Percentiles rank a stretch among this genome's conserved stretches.
Conservation (phyloP, 2,113 vertebrate species). For the Capreolus pygargus region DNA sequence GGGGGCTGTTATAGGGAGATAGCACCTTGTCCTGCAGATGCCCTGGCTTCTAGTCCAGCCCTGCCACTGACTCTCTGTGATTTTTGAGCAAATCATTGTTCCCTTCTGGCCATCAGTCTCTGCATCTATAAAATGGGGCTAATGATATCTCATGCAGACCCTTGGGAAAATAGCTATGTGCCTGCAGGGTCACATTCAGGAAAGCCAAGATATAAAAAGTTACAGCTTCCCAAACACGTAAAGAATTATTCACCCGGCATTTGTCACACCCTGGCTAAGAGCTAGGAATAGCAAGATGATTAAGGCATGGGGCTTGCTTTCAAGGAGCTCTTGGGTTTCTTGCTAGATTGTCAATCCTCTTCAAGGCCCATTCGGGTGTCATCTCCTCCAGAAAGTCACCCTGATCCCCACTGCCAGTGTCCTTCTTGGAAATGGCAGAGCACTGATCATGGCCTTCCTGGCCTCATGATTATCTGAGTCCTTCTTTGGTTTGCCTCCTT, state of each 20-base stretch:
- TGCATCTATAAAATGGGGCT: background rate
- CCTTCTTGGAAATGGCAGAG: background rate
- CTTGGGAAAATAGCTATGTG: background rate
- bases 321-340: slow-evolving; percentile 21
- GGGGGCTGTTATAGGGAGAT: background rate
- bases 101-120: background rate
- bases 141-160: background rate
- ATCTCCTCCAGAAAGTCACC: background rate
- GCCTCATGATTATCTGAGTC: background rate
- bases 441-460: background rate
- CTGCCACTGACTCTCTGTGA: background rate
- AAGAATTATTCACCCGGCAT: slow-evolving; percentile 55
- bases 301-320: slow-evolving; percentile 55
- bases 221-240: slow-evolving; percentile 38
- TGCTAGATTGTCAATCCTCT: background rate
- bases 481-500: background rate
- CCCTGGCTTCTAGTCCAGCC: background rate
- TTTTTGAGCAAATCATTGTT: background rate
- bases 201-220: slow-evolving; percentile 66
- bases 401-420: background rate
- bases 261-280: slow-evolving; percentile 53
- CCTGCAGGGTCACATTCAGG: slow-evolving; percentile 23
- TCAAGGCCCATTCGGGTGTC: background rate
- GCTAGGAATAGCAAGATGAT: slow-evolving; percentile 66
- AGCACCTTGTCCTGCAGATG: background rate